Percentiles rank a stretch among this genome's conserved stretches.
Conservation (phyloP, 2,888 invertebrate species). For the Cyaniris semiargus region DNA sequence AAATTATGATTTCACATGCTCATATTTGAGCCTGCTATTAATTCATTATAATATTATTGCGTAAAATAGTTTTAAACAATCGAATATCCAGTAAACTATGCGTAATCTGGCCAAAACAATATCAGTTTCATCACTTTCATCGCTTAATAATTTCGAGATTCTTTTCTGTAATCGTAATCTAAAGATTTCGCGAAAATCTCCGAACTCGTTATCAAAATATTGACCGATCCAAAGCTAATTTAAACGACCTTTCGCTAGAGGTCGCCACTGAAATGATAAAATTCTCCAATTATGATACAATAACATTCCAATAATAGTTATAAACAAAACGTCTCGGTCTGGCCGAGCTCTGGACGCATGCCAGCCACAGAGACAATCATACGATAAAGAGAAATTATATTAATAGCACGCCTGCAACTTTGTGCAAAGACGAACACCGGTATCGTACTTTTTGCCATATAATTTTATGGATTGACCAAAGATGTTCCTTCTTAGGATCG, state of each 20-base stretch:
- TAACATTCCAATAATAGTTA: conserved; percentile 29
- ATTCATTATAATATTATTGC: too few relatives aligned
- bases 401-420: not conserved
- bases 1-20: too few relatives aligned
- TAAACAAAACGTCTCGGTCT: conserved; percentile 1
- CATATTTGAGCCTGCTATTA: too few relatives aligned
- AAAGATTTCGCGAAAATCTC: not conserved
- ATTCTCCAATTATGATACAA: conserved; percentile 5
- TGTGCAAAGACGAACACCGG: not conserved
- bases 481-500: too few relatives aligned
- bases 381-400: conserved; percentile 15
- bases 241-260: conserved; percentile 8
- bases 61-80: too few relatives aligned
- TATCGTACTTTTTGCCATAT: not conserved
- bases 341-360: conserved; percentile 2
- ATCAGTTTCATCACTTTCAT: too few relatives aligned
- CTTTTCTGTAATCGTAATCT: not conserved
- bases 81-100: too few relatives aligned
- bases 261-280: not conserved
- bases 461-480: too few relatives aligned
- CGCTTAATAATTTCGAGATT: too few relatives aligned
- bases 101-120: too few relatives aligned
- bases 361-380: conserved; percentile 3
- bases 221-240: conserved; percentile 5
- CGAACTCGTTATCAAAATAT: not conserved